Evolutionary conservation across 2,888 invertebrate genomes (phyloP).

Genomic region (Seladonia tumulorum): DNA sequence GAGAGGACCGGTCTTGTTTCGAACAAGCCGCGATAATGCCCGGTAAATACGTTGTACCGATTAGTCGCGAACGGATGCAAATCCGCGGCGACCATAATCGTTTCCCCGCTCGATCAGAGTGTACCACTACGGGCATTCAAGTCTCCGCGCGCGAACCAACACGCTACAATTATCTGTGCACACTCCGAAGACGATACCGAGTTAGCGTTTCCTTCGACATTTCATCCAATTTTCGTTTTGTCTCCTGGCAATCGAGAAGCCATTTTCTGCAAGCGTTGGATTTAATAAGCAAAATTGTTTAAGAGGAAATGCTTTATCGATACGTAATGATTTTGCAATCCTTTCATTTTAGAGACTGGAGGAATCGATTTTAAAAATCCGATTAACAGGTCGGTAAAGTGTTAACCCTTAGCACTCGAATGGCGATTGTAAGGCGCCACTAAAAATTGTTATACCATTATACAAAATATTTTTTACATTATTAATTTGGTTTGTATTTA

Average conservation of each 20-base stretch:
- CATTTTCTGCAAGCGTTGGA: background rate
- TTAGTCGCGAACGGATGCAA: slow-evolving; percentile 28
- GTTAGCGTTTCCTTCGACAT: background rate
- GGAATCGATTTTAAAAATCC: background rate
- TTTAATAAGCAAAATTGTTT: too few species aligned
- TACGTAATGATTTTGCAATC: too few species aligned
- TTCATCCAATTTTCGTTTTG: background rate
- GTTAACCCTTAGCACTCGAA: too few species aligned
- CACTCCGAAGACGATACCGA: background rate
- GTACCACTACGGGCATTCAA: slow-evolving; percentile 19
- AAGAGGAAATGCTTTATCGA: too few species aligned
- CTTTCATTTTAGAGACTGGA: background rate
- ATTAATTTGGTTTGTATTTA: too few species aligned
- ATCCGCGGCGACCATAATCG: slow-evolving; percentile 24
- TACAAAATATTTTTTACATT: too few species aligned
- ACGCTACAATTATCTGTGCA: background rate
- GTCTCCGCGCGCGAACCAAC: slow-evolving; percentile 18
- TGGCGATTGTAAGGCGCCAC: too few species aligned
- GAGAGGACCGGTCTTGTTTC: slow-evolving; percentile 23
- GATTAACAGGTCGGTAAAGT: too few species aligned
- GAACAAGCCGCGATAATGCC: slow-evolving; percentile 43
- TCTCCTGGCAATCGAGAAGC: background rate
- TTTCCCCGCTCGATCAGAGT: slow-evolving; percentile 10
- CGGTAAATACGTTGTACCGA: slow-evolving; percentile 57
- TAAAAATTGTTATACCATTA: too few species aligned